Conservation (phyloP, 2,888 invertebrate genomes). For the Dendrolimus pini region DNA sequence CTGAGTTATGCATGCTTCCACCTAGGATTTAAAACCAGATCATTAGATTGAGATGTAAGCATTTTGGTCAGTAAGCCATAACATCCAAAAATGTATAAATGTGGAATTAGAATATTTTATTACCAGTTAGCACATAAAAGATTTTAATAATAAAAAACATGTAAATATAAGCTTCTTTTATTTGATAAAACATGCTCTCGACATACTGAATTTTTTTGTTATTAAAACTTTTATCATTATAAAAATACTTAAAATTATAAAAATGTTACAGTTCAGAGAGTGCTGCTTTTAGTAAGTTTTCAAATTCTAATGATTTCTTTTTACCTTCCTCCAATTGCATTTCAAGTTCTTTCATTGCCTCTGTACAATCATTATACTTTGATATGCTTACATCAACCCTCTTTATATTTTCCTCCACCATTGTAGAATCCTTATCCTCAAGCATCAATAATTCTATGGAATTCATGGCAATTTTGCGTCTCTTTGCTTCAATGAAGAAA, state of each 20-base stretch:
- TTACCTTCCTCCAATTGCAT: constrained; percentile 59
- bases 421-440: constrained; percentile 53
- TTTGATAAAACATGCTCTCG: constrained; percentile 8
- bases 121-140: too few relatives aligned
- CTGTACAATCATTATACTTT: constrained; percentile 44
- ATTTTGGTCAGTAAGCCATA: too few relatives aligned
- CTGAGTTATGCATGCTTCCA: too few relatives aligned
- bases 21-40: too few relatives aligned
- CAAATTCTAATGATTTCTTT: constrained; percentile 61
- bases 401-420: constrained; percentile 52
- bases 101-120: too few relatives aligned
- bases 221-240: too few relatives aligned
- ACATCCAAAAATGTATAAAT: too few relatives aligned
- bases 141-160: too few relatives aligned
- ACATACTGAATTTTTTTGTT: neutral
- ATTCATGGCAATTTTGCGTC: constrained; percentile 56
- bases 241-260: too few relatives aligned
- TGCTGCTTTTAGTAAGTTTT: constrained; percentile 62
- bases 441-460: constrained; percentile 55
- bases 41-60: too few relatives aligned
- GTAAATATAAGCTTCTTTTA: neutral
- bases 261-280: constrained; percentile 38
- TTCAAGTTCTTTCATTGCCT: constrained; percentile 64
- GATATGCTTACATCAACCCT: constrained; percentile 44
- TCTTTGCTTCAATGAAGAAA: constrained; percentile 48